Conservation (phyloP, 2,797 vertebrate genomes). For the Adelosebastes latens region DNA sequence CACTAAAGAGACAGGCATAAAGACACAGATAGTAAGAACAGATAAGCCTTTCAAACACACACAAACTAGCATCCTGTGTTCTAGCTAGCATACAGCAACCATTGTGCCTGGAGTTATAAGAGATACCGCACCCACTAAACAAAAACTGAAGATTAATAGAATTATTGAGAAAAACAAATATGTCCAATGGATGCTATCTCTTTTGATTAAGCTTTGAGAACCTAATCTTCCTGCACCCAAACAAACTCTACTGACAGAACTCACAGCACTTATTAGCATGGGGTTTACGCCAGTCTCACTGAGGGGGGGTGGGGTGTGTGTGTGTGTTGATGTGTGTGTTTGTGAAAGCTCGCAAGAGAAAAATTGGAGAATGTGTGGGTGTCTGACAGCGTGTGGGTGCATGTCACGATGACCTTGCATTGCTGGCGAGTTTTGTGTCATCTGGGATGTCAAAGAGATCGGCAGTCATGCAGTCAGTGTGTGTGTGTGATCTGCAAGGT, state of each 20-base stretch:
- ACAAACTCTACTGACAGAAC: constrained; percentile 47
- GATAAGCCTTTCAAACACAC: not conserved
- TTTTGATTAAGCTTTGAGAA: constrained; percentile 30
- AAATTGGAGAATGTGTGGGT: constrained; percentile 20
- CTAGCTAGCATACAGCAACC: not conserved
- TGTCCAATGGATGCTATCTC: constrained; percentile 40
- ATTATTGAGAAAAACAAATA: constrained; percentile 43
- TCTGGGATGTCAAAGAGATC: not conserved
- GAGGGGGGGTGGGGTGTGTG: constrained; percentile 6
- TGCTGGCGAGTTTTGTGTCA: constrained; percentile 22
- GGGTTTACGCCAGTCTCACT: constrained; percentile 32
- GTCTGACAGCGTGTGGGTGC: not conserved
- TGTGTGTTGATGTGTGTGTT: constrained; percentile 6
- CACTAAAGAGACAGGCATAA: not conserved
- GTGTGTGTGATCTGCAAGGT: not conserved
- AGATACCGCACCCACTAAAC: constrained; percentile 1
- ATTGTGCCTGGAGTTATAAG: not conserved
- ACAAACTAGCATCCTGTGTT: not conserved
- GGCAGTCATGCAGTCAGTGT: not conserved
- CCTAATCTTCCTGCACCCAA: constrained; percentile 43
- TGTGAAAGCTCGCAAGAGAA: not conserved
- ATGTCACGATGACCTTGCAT: constrained; percentile 35
- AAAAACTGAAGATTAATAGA: constrained; percentile 1
- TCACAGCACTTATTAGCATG: constrained; percentile 46
- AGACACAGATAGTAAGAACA: not conserved